Percentiles rank a stretch among this genome's conserved stretches.
phyloP scores from a whole-genome alignment of 2,797 vertebrate species.

The Fratercula arctica region DNA sequence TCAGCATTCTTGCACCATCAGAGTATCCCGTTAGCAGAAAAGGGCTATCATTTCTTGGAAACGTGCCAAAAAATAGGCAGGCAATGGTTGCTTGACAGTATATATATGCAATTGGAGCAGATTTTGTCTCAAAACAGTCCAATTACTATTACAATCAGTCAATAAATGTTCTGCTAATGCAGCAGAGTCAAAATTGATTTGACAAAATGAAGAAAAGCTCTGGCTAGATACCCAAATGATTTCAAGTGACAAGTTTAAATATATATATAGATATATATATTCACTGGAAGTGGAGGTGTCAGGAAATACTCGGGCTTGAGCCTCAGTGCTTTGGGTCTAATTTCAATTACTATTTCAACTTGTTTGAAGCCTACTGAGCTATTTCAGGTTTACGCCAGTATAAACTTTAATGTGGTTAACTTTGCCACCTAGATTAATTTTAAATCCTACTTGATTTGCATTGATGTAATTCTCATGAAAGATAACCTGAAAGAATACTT shows the following conservation, averaged over 20 bases:
- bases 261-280: background rate
- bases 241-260: background rate
- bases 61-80: background rate
- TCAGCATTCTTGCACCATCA: background rate
- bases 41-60: background rate
- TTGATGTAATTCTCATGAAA: background rate
- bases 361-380: background rate
- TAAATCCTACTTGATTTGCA: background rate
- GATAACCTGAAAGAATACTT: background rate
- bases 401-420: background rate
- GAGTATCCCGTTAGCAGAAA: background rate
- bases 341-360: background rate
- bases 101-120: background rate
- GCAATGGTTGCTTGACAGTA: background rate
- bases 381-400: background rate
- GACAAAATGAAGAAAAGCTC: background rate
- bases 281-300: background rate
- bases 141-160: background rate
- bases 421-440: background rate
- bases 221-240: background rate
- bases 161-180: background rate
- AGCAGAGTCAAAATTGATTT: background rate
- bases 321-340: background rate
- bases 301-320: background rate
- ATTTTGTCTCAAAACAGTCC: background rate